phyloP scores from a whole-genome alignment of 2,888 invertebrate genomes.

The Griposia aprilina region DNA sequence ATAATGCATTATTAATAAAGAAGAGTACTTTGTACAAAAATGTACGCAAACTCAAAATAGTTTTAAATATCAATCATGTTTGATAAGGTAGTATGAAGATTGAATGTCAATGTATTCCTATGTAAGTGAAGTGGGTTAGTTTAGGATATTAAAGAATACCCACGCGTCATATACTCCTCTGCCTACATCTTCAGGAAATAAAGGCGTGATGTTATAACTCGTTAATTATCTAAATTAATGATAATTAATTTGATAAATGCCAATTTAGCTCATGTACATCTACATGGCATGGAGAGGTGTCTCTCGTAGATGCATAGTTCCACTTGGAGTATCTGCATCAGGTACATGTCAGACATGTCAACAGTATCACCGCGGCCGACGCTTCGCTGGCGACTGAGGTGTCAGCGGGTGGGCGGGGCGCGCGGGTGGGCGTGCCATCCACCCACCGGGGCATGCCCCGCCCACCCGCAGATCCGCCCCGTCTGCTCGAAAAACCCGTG shows the following conservation, averaged over 20 bases:
- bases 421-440: slow-evolving; percentile 78
- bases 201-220: background rate
- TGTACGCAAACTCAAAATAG: too few relatives aligned
- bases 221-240: background rate
- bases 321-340: slow-evolving; percentile 1
- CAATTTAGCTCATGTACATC: background rate
- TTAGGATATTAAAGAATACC: background rate
- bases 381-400: slow-evolving; percentile 85
- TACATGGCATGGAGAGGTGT: background rate
- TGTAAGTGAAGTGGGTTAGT: background rate
- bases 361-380: slow-evolving; percentile 82
- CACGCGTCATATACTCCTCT: background rate
- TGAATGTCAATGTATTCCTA: background rate
- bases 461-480: slow-evolving; percentile 80
- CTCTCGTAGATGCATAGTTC: background rate
- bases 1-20: too few relatives aligned
- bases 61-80: background rate
- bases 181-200: background rate
- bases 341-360: slow-evolving; percentile 52
- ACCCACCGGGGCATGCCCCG: slow-evolving; percentile 73
- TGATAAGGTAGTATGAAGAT: background rate
- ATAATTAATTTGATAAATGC: background rate
- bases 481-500: slow-evolving; percentile 81
- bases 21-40: background rate
- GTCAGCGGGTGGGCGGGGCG: slow-evolving; percentile 84